Evolutionary conservation across 1,140 invertebrate genomes (phyloP).

Genomic region (Pygmarrhopalites habei): DNA sequence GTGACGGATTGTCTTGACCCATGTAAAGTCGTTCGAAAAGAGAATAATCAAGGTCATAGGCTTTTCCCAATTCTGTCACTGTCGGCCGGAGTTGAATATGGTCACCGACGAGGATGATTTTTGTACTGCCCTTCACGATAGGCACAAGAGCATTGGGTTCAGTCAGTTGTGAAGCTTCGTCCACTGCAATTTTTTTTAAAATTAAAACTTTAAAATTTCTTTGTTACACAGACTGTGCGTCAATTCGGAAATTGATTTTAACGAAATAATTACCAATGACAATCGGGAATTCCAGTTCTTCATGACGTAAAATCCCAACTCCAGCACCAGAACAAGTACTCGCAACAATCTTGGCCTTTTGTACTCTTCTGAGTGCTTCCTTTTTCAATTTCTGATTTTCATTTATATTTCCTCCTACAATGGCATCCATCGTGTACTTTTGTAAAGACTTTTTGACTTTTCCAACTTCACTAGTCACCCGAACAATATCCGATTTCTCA

Average conservation of each 20-base stretch:
- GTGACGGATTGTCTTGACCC: too few relatives aligned
- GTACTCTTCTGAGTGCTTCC: conserved; percentile 4
- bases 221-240: too few relatives aligned
- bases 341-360: conserved; percentile 14
- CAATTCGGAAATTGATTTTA: too few relatives aligned
- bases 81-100: conserved; percentile 49
- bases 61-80: conserved; percentile 38
- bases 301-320: not conserved
- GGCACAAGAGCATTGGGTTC: conserved; percentile 49
- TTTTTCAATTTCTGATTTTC: too few relatives aligned
- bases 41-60: conserved; percentile 38
- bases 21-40: conserved; percentile 47
- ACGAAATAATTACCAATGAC: not conserved
- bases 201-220: too few relatives aligned
- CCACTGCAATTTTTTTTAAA: too few relatives aligned
- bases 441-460: too few relatives aligned
- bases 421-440: too few relatives aligned
- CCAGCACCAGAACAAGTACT: conserved; percentile 28
- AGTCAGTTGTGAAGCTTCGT: conserved; percentile 42
- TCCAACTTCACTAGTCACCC: too few relatives aligned
- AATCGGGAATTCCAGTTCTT: not conserved
- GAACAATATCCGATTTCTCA: too few relatives aligned
- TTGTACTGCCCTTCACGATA: conserved; percentile 41
- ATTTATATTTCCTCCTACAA: too few relatives aligned
- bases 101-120: conserved; percentile 53